Percentiles rank a stretch among this genome's conserved stretches.
These are phyloP conservation scores for Tenualosa ilisha DNA, from an alignment of 2,797 vertebrate genomes.

Conservation along the genomic window DNA sequence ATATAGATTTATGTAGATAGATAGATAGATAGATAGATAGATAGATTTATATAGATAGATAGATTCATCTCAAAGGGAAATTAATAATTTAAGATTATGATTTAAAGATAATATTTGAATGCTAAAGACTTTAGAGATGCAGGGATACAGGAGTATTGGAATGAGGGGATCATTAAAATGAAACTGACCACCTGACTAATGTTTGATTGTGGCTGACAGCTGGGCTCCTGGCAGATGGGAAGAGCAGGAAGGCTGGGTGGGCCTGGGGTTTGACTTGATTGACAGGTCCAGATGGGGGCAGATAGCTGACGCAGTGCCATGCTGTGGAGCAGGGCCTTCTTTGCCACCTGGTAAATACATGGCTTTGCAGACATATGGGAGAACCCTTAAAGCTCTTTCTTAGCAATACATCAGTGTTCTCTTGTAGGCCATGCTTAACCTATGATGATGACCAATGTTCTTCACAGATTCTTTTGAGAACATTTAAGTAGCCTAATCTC, in stretches of 20 bases:
- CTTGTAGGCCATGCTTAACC: background rate
- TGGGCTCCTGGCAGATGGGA: background rate
- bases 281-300: background rate
- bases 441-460: background rate
- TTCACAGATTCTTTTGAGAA: background rate
- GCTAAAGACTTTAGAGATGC: background rate
- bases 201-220: conserved; percentile 10
- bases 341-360: no score
- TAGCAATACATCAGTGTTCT: background rate
- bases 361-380: background rate
- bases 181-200: background rate
- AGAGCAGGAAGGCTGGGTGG: background rate
- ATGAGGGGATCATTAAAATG: background rate
- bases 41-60: no score
- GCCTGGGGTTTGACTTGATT: background rate
- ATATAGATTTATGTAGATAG: no score
- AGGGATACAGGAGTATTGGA: background rate
- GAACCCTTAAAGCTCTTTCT: background rate
- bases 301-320: background rate
- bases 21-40: no score
- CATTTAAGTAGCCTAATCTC: background rate
- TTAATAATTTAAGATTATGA: no score
- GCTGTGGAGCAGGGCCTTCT: background rate
- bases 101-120: background rate
- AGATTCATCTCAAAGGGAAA: no score